phyloP scores from a whole-genome alignment of 1,140 invertebrate species.

The Formica selysi region DNA sequence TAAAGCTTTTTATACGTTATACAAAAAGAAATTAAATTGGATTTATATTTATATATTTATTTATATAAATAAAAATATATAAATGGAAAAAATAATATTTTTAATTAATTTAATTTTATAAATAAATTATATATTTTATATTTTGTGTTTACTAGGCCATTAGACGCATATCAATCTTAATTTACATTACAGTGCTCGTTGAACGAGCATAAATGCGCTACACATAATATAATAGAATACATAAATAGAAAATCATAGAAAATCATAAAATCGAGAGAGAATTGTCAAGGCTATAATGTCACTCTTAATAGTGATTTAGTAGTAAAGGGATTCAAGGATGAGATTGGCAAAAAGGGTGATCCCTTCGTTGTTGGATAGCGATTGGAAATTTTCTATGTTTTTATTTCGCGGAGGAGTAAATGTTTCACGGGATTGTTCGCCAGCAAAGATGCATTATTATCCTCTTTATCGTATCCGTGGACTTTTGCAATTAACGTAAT shows the following conservation, averaged over 20 bases:
- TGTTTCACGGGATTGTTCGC: conserved; percentile 12
- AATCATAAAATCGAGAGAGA: conserved; percentile 14
- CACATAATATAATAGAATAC: background rate
- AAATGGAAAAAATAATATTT: too few relatives aligned
- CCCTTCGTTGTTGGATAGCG: conserved; percentile 35
- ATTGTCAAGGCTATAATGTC: background rate
- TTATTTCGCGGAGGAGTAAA: conserved; percentile 42
- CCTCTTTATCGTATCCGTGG: conserved; percentile 6
- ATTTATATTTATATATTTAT: too few relatives aligned
- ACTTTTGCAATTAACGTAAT: background rate
- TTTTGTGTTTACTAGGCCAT: background rate
- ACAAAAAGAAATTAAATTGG: too few relatives aligned
- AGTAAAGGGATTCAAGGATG: background rate
- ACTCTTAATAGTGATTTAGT: conserved; percentile 59
- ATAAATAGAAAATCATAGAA: background rate
- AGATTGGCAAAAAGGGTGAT: too few relatives aligned
- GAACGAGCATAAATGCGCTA: background rate
- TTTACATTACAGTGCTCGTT: background rate
- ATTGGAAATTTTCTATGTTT: conserved; percentile 25
- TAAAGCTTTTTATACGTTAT: too few relatives aligned
- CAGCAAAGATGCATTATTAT: conserved; percentile 9
- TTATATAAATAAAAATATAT: too few relatives aligned
- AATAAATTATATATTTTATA: too few relatives aligned
- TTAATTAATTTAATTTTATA: background rate
- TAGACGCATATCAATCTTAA: background rate